Evolutionary conservation across 2,888 invertebrate genomes (phyloP), one percentile per base, ranked within the genome.

Genomic region (Oligia strigilis): DNA sequence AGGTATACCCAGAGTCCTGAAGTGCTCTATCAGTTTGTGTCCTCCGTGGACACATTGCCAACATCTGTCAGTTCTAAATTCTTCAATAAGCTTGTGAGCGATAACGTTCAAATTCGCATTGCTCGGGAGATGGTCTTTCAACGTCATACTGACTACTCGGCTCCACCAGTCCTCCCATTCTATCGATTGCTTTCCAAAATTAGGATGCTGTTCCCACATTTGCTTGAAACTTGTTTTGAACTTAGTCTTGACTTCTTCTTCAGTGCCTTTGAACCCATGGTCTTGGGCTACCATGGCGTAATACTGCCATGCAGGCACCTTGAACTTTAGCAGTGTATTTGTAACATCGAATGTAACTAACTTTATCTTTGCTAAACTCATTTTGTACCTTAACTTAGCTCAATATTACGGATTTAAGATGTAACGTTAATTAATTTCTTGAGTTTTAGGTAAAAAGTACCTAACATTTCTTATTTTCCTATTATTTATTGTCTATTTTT

Each of bases 281-380:
- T 97, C 96, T 9, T 97, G 96, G 8, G 98, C 99, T 78, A 98
- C 97, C 84, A 97, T 97, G 14, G 97, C 97, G 94, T 99, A 99
- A 92, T 98, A 98, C 86, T 98, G 97, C 88, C 98, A 98, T n/a
- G 98, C 98, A 73, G 98, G 97, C 19, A 97, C 95, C 72, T 97
- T 97, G 91, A 98, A 98, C 90, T 98, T 97, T 60, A 99, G 94
- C 67, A 99, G 94, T 0, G 99, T 99, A 88, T 98, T 98, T 23
- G 99, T 99, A 76, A 98, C 98, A 95, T 99, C 99, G 93, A 99
- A 99, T 19, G 99, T 99, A 75, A 99, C 97, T 89, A 98, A 93
- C 84, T 97, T 97, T 58, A 98, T 95, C 67, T 95, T 95, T 70
- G 96, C 93, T 80, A 97, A 89, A 84, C 94, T 95, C 97, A 97